phyloP scores from a whole-genome alignment of 2,113 vertebrate genomes.

The Platysteira castanea region DNA sequence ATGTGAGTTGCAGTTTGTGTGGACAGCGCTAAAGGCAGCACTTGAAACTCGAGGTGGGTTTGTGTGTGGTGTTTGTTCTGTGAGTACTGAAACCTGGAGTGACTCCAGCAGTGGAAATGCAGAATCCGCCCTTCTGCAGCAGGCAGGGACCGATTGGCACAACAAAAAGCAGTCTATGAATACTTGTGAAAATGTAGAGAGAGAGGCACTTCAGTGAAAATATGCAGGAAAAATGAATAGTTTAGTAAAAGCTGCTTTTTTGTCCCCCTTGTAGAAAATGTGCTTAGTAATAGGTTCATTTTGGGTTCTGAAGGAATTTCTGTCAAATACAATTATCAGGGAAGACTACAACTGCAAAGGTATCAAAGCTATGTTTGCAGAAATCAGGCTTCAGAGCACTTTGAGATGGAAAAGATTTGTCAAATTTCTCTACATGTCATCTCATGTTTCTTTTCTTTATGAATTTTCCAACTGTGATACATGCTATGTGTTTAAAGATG shows the following conservation, averaged over 20 bases:
- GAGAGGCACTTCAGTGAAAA: background rate
- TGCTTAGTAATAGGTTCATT: background rate
- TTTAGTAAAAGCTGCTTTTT: background rate
- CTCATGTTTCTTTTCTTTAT: background rate
- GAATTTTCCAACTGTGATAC: background rate
- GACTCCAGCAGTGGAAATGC: fast-evolving
- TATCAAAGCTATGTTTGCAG: constrained; percentile 14
- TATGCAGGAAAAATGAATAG: background rate
- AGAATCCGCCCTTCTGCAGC: background rate
- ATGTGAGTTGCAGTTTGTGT: background rate
- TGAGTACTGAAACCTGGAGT: background rate
- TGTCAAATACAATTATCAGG: background rate
- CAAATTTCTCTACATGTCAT: background rate
- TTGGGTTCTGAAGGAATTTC: constrained; percentile 4
- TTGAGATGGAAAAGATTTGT: background rate
- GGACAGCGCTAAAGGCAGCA: background rate
- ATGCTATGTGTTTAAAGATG: background rate
- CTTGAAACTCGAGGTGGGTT: background rate
- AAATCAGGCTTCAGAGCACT: background rate
- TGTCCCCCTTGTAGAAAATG: background rate
- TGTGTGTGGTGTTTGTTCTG: background rate
- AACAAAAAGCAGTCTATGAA: background rate
- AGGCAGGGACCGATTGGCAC: background rate
- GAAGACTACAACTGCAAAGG: background rate
- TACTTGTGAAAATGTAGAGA: background rate